Percentiles rank a stretch among this genome's conserved stretches.
Evolutionary conservation across 35 echinoderm and acorn worm genomes (phyloP).

Genomic region (Nesometra sesokonis): DNA sequence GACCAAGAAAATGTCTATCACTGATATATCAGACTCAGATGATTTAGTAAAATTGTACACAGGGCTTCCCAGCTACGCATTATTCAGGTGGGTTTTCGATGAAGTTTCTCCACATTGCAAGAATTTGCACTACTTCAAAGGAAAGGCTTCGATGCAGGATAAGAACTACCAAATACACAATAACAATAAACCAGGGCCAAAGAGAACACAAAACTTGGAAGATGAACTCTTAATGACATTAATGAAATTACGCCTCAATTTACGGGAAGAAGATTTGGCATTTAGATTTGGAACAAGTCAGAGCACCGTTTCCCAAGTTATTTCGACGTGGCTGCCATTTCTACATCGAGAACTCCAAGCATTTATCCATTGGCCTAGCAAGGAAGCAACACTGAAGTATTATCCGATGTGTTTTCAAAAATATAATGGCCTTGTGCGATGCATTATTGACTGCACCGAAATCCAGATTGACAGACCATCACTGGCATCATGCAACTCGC

Average conservation of each 20-base stretch:
- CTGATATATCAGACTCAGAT: too few relatives aligned
- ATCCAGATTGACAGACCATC: conserved; percentile 47
- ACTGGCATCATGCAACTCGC: conserved; percentile 26
- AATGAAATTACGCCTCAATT: neutral
- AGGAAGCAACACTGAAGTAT: too few relatives aligned
- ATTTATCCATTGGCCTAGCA: too few relatives aligned
- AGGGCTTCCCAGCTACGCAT: too few relatives aligned
- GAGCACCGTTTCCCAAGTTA: neutral
- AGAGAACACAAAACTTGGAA: conserved; percentile 21
- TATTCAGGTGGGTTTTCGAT: conserved; percentile 24
- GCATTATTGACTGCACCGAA: conserved; percentile 78
- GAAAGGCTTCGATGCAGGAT: conserved; percentile 7
- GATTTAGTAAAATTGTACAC: too few relatives aligned
- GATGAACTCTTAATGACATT: conserved; percentile 49
- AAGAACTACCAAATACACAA: conserved; percentile 22
- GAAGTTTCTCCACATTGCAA: conserved; percentile 4
- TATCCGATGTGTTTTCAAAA: conserved; percentile 37
- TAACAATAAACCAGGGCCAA: conserved; percentile 9
- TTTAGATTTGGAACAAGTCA: neutral
- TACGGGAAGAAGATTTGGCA: neutral
- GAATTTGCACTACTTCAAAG: conserved; percentile 29
- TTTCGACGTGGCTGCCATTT: neutral
- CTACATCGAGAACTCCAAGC: too few relatives aligned
- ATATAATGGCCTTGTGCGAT: conserved; percentile 48
- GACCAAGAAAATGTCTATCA: too few relatives aligned